Evolutionary conservation across 2,113 vertebrate species (phyloP).

Genomic region (Esox niger): DNA sequence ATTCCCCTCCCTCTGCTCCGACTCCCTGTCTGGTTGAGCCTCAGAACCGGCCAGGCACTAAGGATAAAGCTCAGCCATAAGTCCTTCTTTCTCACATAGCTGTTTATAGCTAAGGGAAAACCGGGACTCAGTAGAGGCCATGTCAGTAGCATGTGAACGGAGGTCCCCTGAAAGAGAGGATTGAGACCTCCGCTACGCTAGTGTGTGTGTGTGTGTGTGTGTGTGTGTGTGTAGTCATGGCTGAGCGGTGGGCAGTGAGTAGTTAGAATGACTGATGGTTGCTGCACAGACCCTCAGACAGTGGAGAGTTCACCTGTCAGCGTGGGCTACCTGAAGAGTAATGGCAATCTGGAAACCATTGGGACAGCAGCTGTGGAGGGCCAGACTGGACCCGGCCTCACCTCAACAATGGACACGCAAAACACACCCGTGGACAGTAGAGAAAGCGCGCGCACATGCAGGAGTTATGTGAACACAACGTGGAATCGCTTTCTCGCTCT

Average conservation of each 20-base stretch:
- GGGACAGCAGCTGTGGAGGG: slow-evolving; percentile 47
- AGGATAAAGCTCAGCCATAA: too few relatives aligned
- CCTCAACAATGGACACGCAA: background rate
- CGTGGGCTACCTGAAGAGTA: slow-evolving; percentile 63
- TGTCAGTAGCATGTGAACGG: background rate
- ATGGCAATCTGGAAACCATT: slow-evolving; percentile 71
- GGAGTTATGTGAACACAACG: slow-evolving; percentile 16
- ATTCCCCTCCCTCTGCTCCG: too few relatives aligned
- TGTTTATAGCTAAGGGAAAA: background rate
- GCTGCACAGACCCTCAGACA: slow-evolving; percentile 49
- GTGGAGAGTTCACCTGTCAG: slow-evolving; percentile 67
- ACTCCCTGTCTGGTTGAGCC: too few relatives aligned
- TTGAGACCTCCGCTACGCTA: background rate
- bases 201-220: slow-evolving; percentile 9
- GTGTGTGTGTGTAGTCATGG: slow-evolving; percentile 44
- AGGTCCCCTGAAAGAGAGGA: background rate
- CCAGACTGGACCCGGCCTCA: background rate
- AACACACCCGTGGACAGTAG: background rate
- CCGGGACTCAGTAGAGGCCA: background rate
- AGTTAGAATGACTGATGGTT: slow-evolving; percentile 53
- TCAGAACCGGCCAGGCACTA: too few relatives aligned
- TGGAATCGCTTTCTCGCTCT: slow-evolving; percentile 1
- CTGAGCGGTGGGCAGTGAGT: slow-evolving; percentile 39
- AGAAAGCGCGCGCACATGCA: background rate
- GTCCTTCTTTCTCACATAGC: background rate